Base-by-base conservation (phyloP, 2,888 invertebrate species). In the Ischnus inquisitorius region DNA sequence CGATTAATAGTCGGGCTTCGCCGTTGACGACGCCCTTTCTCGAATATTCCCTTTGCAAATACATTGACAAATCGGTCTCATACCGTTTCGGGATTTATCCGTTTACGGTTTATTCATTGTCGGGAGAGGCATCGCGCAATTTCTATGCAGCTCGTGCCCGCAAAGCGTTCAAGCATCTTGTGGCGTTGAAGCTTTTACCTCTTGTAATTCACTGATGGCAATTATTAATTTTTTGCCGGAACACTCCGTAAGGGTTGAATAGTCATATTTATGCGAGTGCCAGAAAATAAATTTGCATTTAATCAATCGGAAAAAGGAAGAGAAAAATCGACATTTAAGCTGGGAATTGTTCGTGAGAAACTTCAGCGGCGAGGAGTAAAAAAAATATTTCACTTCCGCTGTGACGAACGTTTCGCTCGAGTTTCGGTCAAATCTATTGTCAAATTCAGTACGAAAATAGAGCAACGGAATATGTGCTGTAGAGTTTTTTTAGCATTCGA, bases 1-100 rank as follows among this genome's bases (percentile, higher is more conserved):
- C 81, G 74, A 84, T 84, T 81, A 81, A 84, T 81, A 43, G 65
- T 43, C 62, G 60, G 34, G 51, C 43, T 34, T 75, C 10, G 57
- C 22, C 80, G 19, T 67, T 54, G 6, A 16, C 4, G 43, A 43
- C 41, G 43, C 51, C 51, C 72, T 57, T 68, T 51, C 57, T 51
- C 48, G 69, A 72, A 75, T 39, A 71, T 71, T 79, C 76, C 34
- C 48, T 54, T 39, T 71, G 22, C 43, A 16, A 28, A 79, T 72
- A 76, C 79, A 79, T 79, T 76, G 46, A 60, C 74, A 65, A 75
- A 41, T 74, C 54, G 54, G n/a, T 46, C 60, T 77, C 12, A 43
- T 16, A 28, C 43, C 34, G 25, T 22, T 54, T 22, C 22, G 41
- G 14, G n/a, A 43, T 67, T 41, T 67, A 1, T 39, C 1, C 12